phyloP scores from a whole-genome alignment of 2,797 vertebrate species.

The Limnodromus scolopaceus region DNA sequence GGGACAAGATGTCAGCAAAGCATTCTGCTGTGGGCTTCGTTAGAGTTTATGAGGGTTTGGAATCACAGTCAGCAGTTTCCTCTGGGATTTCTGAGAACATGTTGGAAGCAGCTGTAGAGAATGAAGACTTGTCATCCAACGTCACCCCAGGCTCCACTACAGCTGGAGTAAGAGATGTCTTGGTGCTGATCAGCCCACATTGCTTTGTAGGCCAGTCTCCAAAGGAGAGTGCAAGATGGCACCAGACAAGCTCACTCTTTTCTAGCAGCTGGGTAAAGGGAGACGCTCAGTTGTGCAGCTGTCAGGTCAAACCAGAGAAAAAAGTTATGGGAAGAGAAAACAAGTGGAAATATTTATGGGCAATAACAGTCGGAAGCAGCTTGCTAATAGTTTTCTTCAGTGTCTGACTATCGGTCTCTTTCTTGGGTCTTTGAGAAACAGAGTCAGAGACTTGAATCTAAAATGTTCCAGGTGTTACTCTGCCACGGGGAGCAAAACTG shows the following conservation, averaged over 20 bases:
- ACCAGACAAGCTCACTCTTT: slow-evolving; percentile 3
- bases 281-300: slow-evolving; percentile 75
- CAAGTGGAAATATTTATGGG: background rate
- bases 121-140: background rate
- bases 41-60: background rate
- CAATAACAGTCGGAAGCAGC: background rate
- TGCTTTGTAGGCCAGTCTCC: background rate
- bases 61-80: background rate
- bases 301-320: slow-evolving; percentile 81
- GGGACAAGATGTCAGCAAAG: background rate
- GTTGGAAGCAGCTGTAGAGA: background rate
- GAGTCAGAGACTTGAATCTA: background rate
- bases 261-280: slow-evolving; percentile 73
- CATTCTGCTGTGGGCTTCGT: background rate
- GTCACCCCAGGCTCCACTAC: background rate
- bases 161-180: background rate
- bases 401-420: background rate
- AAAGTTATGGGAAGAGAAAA: slow-evolving; percentile 73
- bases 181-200: background rate
- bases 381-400: background rate
- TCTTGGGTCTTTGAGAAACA: background rate
- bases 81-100: background rate
- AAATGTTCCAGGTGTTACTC: background rate
- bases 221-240: slow-evolving; percentile 63
- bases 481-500: background rate